A percentile compares a stretch with the other conserved stretches of the same genome.
Conservation (phyloP, 2,888 invertebrate genomes). For the Spisula subtruncata region DNA sequence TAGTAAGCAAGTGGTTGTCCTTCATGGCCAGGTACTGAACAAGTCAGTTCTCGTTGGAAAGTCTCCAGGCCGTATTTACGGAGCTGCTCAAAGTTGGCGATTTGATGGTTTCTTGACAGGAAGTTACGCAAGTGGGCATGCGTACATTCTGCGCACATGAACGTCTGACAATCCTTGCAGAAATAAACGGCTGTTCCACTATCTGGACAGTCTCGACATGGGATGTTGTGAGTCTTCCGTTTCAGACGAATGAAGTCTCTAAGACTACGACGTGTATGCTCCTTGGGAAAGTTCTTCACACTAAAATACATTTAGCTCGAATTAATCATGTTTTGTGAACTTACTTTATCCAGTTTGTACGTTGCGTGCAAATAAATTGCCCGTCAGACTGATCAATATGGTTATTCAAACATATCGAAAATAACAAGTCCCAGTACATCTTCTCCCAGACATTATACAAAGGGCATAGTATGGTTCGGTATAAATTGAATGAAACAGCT, state of each 20-base stretch:
- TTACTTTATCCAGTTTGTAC: no score
- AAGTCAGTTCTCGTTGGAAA: conserved; percentile 71
- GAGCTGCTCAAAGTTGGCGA: conserved; percentile 72
- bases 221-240: conserved; percentile 71
- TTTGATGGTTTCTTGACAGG: conserved; percentile 74
- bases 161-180: conserved; percentile 75
- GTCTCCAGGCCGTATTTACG: conserved; percentile 75
- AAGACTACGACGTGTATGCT: conserved; percentile 71
- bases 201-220: conserved; percentile 74
- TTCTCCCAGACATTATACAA: no score
- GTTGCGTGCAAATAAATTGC: no score
- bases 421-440: no score
- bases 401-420: no score
- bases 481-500: no score
- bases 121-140: conserved; percentile 76
- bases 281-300: conserved; percentile 71
- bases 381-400: no score
- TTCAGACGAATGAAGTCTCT: conserved; percentile 75
- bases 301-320: conserved; percentile 33
- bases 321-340: no score
- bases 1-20: conserved; percentile 69
- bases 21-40: conserved; percentile 71
- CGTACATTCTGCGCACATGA: conserved; percentile 75
- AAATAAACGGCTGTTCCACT: conserved; percentile 68
- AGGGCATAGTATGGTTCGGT: no score